Conservation (phyloP, 2,888 invertebrate genomes). For the Lapara coniferarum region DNA sequence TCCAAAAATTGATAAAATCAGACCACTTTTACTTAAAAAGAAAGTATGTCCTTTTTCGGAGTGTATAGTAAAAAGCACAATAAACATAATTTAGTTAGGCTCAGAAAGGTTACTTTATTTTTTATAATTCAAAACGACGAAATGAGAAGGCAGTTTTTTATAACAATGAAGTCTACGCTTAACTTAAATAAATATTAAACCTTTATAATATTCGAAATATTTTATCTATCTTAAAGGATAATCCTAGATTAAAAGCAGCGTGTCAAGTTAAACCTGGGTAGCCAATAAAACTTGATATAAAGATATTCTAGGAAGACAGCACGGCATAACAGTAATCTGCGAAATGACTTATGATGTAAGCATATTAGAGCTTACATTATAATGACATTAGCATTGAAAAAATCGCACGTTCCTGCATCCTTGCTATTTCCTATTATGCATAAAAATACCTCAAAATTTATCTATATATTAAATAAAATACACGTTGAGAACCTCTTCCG, state of each 20-base stretch:
- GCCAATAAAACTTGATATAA: neutral
- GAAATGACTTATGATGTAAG: slow-evolving; percentile 16
- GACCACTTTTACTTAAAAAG: neutral
- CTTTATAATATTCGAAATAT: no score
- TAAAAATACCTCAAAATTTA: neutral
- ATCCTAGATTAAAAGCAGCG: no score
- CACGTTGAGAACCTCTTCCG: no score
- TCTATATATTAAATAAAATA: no score
- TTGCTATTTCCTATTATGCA: neutral
- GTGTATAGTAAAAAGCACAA: neutral
- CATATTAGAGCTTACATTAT: slow-evolving; percentile 14
- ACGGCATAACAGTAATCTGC: neutral
- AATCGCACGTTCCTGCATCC: slow-evolving; percentile 10
- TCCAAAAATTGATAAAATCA: neutral
- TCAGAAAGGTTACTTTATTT: no score
- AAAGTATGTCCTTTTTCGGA: neutral
- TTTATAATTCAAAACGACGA: no score
- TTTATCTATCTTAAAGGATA: no score
- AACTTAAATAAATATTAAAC: no score
- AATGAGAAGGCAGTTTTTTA: no score
- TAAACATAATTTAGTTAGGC: no score
- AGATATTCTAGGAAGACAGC: neutral
- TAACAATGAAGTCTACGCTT: no score
- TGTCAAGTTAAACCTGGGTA: no score
- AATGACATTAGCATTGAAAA: slow-evolving; percentile 25